These are phyloP conservation scores for Archips xylosteana DNA, from an alignment of 2,888 invertebrate species.

Conservation along the genomic window DNA sequence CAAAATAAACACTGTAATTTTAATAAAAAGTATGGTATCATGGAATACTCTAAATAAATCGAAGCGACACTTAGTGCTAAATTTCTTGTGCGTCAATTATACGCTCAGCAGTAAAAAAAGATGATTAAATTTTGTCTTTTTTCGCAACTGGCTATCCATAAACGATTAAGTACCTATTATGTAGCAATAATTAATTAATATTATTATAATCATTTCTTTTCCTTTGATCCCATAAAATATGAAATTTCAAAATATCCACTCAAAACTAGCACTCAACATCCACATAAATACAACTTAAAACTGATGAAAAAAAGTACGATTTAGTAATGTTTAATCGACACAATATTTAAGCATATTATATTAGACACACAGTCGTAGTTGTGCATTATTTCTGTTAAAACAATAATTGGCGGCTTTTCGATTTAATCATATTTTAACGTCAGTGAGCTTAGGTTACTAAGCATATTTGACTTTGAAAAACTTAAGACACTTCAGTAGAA, in stretches of 20 bases:
- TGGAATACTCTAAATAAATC: neutral
- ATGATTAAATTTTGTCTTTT: neutral
- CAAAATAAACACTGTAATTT: conserved; percentile 25
- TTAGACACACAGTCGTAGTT: conserved; percentile 9
- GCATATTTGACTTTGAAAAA: no score
- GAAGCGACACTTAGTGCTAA: neutral
- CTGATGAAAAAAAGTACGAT: neutral
- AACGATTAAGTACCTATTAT: no score
- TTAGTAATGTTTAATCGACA: conserved; percentile 21
- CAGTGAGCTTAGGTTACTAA: no score
- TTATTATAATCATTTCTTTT: no score
- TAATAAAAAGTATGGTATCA: neutral
- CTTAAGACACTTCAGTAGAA: no score
- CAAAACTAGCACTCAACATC: neutral
- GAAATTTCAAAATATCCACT: no score
- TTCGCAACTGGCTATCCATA: neutral
- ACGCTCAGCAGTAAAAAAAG: neutral
- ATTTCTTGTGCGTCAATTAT: neutral
- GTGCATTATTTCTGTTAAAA: neutral
- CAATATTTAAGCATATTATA: conserved; percentile 17
- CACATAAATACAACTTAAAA: conserved; percentile 1
- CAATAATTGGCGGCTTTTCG: neutral
- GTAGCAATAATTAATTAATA: no score
- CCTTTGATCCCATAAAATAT: no score
- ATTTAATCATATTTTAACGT: neutral